A percentile compares a stretch with the other conserved stretches of the same genome.
phyloP scores from a whole-genome alignment of 2,888 invertebrate species.

The Nephrotoma flavescens region DNA sequence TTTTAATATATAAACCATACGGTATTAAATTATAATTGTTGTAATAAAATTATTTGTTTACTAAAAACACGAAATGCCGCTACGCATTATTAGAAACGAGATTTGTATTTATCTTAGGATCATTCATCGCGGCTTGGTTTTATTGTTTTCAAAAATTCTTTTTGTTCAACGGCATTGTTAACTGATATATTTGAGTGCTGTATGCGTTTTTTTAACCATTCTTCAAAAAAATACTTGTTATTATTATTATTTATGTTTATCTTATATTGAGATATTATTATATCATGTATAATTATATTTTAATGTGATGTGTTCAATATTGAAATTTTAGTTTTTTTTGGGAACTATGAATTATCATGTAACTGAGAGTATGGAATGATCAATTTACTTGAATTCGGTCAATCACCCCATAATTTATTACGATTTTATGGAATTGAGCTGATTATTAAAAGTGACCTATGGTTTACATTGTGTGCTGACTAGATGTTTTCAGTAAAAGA shows the following conservation, averaged over 20 bases:
- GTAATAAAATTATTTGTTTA: background rate
- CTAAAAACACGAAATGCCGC: background rate
- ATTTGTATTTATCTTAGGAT: background rate
- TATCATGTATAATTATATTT: background rate
- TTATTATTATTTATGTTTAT: background rate
- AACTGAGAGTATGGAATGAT: background rate
- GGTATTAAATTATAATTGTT: background rate
- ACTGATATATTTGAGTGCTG: background rate
- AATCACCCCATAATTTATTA: background rate
- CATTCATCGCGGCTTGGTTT: background rate
- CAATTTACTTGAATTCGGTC: background rate
- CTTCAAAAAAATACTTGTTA: no score
- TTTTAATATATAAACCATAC: background rate
- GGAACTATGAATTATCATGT: background rate
- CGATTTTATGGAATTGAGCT: no score
- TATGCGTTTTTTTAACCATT: background rate
- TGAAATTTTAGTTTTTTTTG: background rate
- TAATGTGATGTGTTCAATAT: background rate
- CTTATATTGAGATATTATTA: background rate
- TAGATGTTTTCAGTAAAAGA: no score
- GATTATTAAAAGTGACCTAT: no score
- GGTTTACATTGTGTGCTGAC: no score
- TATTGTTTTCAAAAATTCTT: background rate
- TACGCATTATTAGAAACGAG: background rate
- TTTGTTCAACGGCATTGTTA: background rate